Evolutionary conservation across 2,113 vertebrate species (phyloP).

Genomic region (Syrrhaptes paradoxus): DNA sequence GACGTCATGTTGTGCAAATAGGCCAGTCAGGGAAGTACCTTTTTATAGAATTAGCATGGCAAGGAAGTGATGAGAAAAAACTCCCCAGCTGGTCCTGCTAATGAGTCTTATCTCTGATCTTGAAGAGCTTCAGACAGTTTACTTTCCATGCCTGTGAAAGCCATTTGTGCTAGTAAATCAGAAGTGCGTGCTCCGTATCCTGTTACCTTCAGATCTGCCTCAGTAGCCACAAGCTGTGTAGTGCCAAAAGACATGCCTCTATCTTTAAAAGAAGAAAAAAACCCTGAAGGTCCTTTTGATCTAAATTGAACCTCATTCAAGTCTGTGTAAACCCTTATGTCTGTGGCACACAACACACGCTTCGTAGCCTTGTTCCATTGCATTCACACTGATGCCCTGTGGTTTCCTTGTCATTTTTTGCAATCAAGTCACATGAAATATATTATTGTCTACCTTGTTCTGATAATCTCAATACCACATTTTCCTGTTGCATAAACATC

Average conservation of each 20-base stretch:
- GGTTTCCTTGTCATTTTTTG: slow-evolving; percentile 52
- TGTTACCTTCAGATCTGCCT: slow-evolving; percentile 32
- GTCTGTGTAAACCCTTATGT: not conserved
- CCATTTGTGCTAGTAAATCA: slow-evolving; percentile 29
- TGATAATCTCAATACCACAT: slow-evolving; percentile 75
- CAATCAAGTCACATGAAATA: slow-evolving; percentile 64
- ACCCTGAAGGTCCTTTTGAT: slow-evolving; percentile 20
- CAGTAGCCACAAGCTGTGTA: slow-evolving; percentile 43
- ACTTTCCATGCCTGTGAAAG: slow-evolving; percentile 23
- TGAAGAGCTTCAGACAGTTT: slow-evolving; percentile 26
- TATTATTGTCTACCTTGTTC: slow-evolving; percentile 70
- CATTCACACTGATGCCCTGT: not conserved
- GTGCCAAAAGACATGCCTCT: slow-evolving; percentile 20
- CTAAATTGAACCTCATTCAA: slow-evolving; percentile 38
- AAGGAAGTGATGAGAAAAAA: slow-evolving; percentile 38
- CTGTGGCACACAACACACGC: not conserved
- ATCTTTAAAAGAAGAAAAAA: slow-evolving; percentile 3
- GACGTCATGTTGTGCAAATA: not conserved
- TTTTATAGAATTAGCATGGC: not conserved
- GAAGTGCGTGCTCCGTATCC: slow-evolving; percentile 24
- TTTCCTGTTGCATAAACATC: slow-evolving; percentile 81
- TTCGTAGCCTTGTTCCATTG: slow-evolving; percentile 13
- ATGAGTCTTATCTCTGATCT: slow-evolving; percentile 47
- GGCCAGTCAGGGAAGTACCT: not conserved
- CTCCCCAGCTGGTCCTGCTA: not conserved